These are phyloP conservation scores for Babylonia areolata DNA, from an alignment of 1,140 invertebrate species.

Conservation along the genomic window DNA sequence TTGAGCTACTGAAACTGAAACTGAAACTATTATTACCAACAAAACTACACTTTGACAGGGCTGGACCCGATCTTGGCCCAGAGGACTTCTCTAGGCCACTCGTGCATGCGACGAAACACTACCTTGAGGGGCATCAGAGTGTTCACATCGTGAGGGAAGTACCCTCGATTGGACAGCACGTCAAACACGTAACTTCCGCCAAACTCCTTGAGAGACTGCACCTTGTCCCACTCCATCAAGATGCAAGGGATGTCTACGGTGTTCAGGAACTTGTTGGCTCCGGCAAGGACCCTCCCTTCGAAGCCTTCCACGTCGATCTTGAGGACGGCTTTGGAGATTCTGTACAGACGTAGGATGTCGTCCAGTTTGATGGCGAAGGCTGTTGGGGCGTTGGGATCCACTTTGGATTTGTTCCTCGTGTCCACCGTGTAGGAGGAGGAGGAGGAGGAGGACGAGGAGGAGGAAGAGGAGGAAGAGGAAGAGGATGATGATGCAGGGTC, in stretches of 20 bases:
- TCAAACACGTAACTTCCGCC: conserved; percentile 7
- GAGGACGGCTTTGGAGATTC: neutral
- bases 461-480: neutral
- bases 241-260: conserved; percentile 1
- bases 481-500: no score
- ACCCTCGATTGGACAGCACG: neutral
- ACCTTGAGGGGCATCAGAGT: neutral
- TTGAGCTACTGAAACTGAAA: no score
- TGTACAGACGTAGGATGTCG: conserved; percentile 4
- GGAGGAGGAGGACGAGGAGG: neutral
- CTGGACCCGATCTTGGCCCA: neutral
- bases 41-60: neutral
- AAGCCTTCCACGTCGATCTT: neutral
- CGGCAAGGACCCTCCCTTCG: neutral
- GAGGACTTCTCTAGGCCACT: neutral
- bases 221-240: neutral
- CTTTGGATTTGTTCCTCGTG: neutral
- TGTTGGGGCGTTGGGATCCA: neutral
- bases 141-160: neutral
- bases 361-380: conserved; percentile 6
- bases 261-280: conserved; percentile 13
- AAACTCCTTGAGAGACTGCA: neutral
- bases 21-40: no score
- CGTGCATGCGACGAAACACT: neutral
- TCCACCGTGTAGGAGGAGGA: neutral